phyloP scores from a whole-genome alignment of 2,113 vertebrate species.

The Anolis sagrei region DNA sequence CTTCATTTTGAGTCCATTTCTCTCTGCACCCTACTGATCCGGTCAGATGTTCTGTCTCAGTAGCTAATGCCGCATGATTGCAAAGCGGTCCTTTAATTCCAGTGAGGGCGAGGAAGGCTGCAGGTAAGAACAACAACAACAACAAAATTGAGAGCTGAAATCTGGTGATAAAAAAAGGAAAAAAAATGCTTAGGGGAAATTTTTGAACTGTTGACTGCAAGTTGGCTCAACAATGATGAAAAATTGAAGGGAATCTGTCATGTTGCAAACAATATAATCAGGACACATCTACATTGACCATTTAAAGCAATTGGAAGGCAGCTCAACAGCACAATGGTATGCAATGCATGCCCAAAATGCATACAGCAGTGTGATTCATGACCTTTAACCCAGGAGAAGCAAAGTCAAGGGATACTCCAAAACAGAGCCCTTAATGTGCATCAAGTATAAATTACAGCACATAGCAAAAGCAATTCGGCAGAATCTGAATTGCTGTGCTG shows the following conservation, averaged over 20 bases:
- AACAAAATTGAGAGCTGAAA: neutral
- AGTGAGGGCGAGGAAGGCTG: neutral
- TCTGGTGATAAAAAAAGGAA: neutral
- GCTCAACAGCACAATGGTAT: too few species aligned
- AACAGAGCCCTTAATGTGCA: too few species aligned
- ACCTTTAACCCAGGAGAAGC: too few species aligned
- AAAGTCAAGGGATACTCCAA: too few species aligned
- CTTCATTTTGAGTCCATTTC: constrained; percentile 40
- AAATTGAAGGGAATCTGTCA: neutral
- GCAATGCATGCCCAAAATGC: too few species aligned
- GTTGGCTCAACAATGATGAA: neutral
- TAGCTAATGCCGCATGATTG: constrained; percentile 34
- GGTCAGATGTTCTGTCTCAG: constrained; percentile 20
- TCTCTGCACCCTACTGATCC: neutral
- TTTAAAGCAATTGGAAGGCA: too few species aligned
- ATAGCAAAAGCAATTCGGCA: too few species aligned
- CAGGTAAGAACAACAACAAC: constrained; percentile 13
- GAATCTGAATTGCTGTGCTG: too few species aligned
- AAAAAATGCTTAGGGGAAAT: neutral
- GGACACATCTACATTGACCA: too few species aligned
- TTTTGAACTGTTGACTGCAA: neutral
- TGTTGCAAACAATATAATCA: neutral
- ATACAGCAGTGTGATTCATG: too few species aligned
- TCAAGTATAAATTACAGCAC: too few species aligned
- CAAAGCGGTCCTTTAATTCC: constrained; percentile 31